Conservation (phyloP, 2,888 invertebrate species). For the Lochmaea crataegi region DNA sequence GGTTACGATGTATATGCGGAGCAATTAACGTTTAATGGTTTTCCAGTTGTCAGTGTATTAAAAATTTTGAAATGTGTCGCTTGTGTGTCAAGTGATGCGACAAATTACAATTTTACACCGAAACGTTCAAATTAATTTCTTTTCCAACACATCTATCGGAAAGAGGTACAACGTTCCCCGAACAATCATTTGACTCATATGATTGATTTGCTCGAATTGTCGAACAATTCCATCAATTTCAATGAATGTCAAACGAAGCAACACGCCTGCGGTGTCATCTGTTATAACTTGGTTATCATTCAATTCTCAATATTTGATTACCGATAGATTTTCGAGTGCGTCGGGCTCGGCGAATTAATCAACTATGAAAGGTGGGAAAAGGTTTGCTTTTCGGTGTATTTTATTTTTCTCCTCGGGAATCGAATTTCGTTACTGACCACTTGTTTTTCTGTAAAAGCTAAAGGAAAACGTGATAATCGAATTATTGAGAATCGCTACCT, state of each 20-base stretch:
- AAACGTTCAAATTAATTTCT: slow-evolving; percentile 38
- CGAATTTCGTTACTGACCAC: no score
- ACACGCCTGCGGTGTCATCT: slow-evolving; percentile 43
- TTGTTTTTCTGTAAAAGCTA: no score
- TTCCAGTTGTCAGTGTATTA: slow-evolving; percentile 45
- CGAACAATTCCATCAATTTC: slow-evolving; percentile 48
- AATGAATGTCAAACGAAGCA: slow-evolving; percentile 47
- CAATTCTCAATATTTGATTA: slow-evolving; percentile 41
- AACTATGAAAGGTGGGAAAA: slow-evolving; percentile 25
- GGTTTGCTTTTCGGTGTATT: slow-evolving; percentile 5
- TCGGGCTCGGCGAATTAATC: slow-evolving; percentile 22
- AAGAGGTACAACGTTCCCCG: slow-evolving; percentile 22
- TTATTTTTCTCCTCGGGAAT: not conserved
- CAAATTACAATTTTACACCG: slow-evolving; percentile 41
- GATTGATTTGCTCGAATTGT: slow-evolving; percentile 47
- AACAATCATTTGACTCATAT: slow-evolving; percentile 34
- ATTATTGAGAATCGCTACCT: no score
- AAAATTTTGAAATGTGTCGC: slow-evolving; percentile 34
- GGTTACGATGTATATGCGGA: not conserved
- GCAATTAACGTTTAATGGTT: slow-evolving; percentile 47
- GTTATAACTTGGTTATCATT: slow-evolving; percentile 40
- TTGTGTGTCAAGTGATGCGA: slow-evolving; percentile 40
- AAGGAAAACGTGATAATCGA: no score
- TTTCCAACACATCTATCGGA: slow-evolving; percentile 37
- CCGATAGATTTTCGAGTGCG: slow-evolving; percentile 30